Conservation (phyloP, 2,888 invertebrate genomes). For the Theretra japonica region DNA sequence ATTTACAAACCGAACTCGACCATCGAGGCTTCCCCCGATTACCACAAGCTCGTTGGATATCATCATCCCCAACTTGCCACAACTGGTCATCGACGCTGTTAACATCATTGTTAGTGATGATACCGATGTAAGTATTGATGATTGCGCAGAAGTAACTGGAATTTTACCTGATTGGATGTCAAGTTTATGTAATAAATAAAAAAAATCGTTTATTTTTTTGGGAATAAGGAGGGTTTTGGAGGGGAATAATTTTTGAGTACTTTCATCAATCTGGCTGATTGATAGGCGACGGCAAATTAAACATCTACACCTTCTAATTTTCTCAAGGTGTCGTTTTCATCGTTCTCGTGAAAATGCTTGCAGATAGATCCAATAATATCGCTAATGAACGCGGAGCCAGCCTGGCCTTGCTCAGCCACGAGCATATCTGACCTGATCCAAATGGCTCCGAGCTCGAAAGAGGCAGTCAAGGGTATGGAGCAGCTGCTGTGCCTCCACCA, state of each 20-base stretch:
- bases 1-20: constrained; percentile 46
- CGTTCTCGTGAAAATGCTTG: constrained; percentile 30
- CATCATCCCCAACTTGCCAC: constrained; percentile 62
- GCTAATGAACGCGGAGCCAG: constrained; percentile 64
- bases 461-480: constrained; percentile 74
- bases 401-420: constrained; percentile 80
- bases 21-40: constrained; percentile 53
- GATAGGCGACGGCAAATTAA: no score
- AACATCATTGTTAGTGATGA: constrained; percentile 57
- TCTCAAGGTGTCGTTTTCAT: neutral
- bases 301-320: neutral
- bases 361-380: constrained; percentile 73
- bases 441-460: constrained; percentile 54
- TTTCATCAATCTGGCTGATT: no score
- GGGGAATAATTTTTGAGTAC: no score
- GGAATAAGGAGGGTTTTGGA: no score
- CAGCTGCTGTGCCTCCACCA: constrained; percentile 72
- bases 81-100: constrained; percentile 58
- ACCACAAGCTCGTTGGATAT: constrained; percentile 51
- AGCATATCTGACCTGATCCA: constrained; percentile 67
- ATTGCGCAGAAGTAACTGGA: no score
- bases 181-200: no score
- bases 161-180: no score
- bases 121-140: constrained; percentile 59
- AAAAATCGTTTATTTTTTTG: no score